These are phyloP conservation scores for Blastobasis lacticolella DNA, from an alignment of 2,888 invertebrate species.

Conservation along the genomic window DNA sequence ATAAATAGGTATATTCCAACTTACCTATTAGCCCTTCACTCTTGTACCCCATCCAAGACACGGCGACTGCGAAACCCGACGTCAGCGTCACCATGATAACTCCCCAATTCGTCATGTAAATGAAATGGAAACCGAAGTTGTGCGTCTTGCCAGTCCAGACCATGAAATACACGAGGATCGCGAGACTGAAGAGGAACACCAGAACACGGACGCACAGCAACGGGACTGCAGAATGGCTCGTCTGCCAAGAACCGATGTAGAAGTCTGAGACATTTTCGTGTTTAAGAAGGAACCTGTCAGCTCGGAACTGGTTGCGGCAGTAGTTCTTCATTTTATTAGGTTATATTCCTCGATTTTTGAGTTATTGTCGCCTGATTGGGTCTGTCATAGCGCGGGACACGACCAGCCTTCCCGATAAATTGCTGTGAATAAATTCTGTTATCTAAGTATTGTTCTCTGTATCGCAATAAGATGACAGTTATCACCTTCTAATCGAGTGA, in stretches of 20 bases:
- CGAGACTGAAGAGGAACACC: conserved; percentile 39
- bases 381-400: no score
- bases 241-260: conserved; percentile 42
- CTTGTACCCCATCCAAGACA: conserved; percentile 33
- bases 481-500: no score
- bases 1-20: conserved; percentile 8
- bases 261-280: conserved; percentile 44
- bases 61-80: conserved; percentile 33
- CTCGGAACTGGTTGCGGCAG: conserved; percentile 38
- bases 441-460: background rate
- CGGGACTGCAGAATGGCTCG: conserved; percentile 35
- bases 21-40: conserved; percentile 43
- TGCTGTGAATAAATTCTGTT: no score
- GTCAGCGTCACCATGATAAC: conserved; percentile 38
- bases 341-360: no score
- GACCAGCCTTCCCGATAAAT: no score
- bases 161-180: conserved; percentile 37
- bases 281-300: conserved; percentile 32
- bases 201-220: conserved; percentile 36
- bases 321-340: conserved; percentile 36
- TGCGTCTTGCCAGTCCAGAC: conserved; percentile 19
- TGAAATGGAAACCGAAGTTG: conserved; percentile 35
- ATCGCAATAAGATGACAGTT: no score
- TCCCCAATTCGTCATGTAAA: conserved; percentile 61
- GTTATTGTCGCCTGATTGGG: no score